Evolutionary conservation across 2,888 invertebrate species (phyloP).

Genomic region (Ectropis crepuscularia): DNA sequence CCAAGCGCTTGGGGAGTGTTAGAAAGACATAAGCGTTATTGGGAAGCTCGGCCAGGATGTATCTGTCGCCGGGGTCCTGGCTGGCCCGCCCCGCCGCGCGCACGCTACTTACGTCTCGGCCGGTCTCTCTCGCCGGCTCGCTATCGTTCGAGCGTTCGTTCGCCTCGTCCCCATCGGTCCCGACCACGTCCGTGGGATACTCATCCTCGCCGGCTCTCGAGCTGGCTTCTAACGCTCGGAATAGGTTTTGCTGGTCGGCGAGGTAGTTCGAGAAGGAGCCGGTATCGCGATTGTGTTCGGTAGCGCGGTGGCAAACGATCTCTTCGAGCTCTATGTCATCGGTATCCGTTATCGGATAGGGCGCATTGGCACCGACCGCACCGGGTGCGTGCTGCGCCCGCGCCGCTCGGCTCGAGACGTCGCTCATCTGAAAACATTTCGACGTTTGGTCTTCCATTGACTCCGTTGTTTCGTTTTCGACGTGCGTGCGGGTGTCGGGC

Average conservation of each 20-base stretch:
- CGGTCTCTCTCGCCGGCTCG: conserved; percentile 19
- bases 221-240: conserved; percentile 50
- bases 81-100: conserved; percentile 19
- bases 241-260: conserved; percentile 55
- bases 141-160: conserved; percentile 23
- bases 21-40: conserved; percentile 69
- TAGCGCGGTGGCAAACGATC: conserved; percentile 40
- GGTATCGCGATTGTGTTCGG: conserved; percentile 35
- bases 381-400: conserved; percentile 25
- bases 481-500: conserved; percentile 31
- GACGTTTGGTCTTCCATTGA: conserved; percentile 42
- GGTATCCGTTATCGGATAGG: conserved; percentile 19
- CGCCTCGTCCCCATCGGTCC: conserved; percentile 33
- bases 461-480: conserved; percentile 37
- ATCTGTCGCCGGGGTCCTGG: conserved; percentile 41
- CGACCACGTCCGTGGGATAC: conserved; percentile 28
- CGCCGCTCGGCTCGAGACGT: conserved; percentile 26
- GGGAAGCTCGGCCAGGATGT: conserved; percentile 57
- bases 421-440: conserved; percentile 44
- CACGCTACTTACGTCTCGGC: conserved; percentile 40
- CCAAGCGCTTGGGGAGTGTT: conserved; percentile 66
- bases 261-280: conserved; percentile 56
- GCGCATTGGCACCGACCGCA: conserved; percentile 15
- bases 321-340: conserved; percentile 45
- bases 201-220: conserved; percentile 24